phyloP scores from a whole-genome alignment of 2,797 vertebrate species.

The Dallia pectoralis region DNA sequence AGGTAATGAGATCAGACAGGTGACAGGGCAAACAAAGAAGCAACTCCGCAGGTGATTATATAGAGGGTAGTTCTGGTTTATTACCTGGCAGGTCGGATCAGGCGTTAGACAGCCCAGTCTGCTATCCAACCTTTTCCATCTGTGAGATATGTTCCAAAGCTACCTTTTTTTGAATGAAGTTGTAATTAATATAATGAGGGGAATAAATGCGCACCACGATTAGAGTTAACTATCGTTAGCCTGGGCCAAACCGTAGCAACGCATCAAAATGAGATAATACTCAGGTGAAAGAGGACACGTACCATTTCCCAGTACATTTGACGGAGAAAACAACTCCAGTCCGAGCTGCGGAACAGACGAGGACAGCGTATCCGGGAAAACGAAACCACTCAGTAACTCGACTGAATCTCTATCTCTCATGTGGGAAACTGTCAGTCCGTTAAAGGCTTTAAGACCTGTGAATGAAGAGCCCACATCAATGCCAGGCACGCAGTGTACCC shows the following conservation, averaged over 20 bases:
- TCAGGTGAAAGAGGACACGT: constrained; percentile 28
- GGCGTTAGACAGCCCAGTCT: constrained; percentile 47
- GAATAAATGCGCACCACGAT: constrained; percentile 11
- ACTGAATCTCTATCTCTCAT: not conserved
- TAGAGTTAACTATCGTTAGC: constrained; percentile 18
- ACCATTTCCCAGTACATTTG: constrained; percentile 17
- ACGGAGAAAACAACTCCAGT: not conserved
- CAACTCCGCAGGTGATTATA: constrained; percentile 11
- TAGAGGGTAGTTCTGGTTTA: constrained; percentile 52
- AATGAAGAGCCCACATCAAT: not conserved
- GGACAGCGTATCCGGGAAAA: not conserved
- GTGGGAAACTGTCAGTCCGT: not conserved
- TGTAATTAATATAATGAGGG: constrained; percentile 12
- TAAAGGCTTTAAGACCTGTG: not conserved
- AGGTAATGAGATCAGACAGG: too few relatives aligned
- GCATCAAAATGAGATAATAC: constrained; percentile 40
- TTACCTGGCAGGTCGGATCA: constrained; percentile 25
- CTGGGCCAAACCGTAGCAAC: constrained; percentile 27
- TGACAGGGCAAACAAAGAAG: too few relatives aligned
- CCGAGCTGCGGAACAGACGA: not conserved
- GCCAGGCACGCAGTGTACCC: not conserved
- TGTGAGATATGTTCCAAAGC: not conserved
- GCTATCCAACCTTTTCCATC: not conserved
- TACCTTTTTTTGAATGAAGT: constrained; percentile 8
- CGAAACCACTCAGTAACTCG: not conserved